Base-by-base conservation (phyloP, 2,888 invertebrate genomes). In the Cryptus armator region DNA sequence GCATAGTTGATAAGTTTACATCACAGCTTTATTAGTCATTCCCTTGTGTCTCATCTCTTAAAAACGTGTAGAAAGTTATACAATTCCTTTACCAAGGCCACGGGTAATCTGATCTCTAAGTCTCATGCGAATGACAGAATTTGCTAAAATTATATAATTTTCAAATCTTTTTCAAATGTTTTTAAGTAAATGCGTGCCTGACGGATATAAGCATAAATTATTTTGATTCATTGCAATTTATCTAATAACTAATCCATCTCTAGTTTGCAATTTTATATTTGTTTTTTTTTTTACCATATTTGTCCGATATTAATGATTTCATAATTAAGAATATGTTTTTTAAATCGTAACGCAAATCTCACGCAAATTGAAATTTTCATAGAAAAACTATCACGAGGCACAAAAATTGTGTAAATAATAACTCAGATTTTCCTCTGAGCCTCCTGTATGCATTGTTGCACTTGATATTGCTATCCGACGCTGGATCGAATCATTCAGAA, bases 11-110 rank as follows among this genome's bases (percentile, higher is more conserved):
- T 5, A 37, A 37, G 6, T 37, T 37, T 7, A 7, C 37, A 24
- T 24, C 7, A 6, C 7, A 9, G 5, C 37, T 37, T 37, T 9
- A 37, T 81, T 81, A 67, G 53, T 67, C 67, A 68, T 67, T 66
- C 4, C 48, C 9, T 37, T 43, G 14, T 67, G 44, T 80, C 66
- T 72, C 72, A 66, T 72, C 19, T 66, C 37, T 56, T 6, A 74
- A 59, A 81, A 56, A 67, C 74, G 44, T 46, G 24, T 64, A n/a
- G 16, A 81, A 46, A 80, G 64, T 46, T 46, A 46, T n/a, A 59
- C 24, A 59, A 78, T 46, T 12, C 48, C 16, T 80, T 56, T 51
- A n/a, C 10, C 67, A 81, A 81, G 80, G 67, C 16, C 74, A 46
- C 53, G 51, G 37, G 12, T 7, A 9, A 43, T 16, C 24, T n/a